Base-by-base conservation (phyloP, 2,797 vertebrate genomes). In the Micrastur ruficollis region DNA sequence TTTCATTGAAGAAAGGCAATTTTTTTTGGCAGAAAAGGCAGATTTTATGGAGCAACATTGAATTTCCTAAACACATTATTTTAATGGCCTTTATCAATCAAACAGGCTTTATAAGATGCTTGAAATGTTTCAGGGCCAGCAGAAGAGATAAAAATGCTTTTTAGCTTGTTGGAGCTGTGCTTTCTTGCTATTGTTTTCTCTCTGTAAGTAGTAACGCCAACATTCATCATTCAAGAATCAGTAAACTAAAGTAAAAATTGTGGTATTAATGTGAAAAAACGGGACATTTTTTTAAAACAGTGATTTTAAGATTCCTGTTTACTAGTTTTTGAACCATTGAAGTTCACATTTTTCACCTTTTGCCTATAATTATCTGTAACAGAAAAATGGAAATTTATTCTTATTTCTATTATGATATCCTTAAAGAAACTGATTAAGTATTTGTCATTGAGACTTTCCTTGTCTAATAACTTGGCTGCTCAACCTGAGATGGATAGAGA, bases 51-150 rank as follows among this genome's bases (percentile, higher is more conserved):
- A 53, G 19, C 67, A 81, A 42, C 27, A 27, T 90, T 94, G 65
- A 20, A 70, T 96, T 94, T 93, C 63, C 71, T 84, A 70, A 94
- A 65, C 47, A 83, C 32, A 42, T 91, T 75, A 80, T 40, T 92
- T 88, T 88, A 89, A 81, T 94, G 56, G 36, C 21, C 67, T 86
- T 3, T 89, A 81, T 93, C 88, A 91, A 70, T 94, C 90, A 91
- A 89, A 81, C 40, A 25, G 42, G 13, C 55, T 93, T 65, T 88
- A 56, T 88, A 87, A 92, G 32, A 66, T 75, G 22, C 32, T 89
- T 92, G 63, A 94, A 88, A 75, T 70, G 2, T 88, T 94, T 93
- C 66, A 85, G 42, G 56, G 62, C 44, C 63, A 90, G 44, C 65
- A 87, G 36, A 86, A 78, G 79, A 86, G 63, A 90, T 70, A 86